A percentile compares a stretch with the other conserved stretches of the same genome.
Conservation (phyloP, 2,888 invertebrate genomes). For the Drosophila antonietae region DNA sequence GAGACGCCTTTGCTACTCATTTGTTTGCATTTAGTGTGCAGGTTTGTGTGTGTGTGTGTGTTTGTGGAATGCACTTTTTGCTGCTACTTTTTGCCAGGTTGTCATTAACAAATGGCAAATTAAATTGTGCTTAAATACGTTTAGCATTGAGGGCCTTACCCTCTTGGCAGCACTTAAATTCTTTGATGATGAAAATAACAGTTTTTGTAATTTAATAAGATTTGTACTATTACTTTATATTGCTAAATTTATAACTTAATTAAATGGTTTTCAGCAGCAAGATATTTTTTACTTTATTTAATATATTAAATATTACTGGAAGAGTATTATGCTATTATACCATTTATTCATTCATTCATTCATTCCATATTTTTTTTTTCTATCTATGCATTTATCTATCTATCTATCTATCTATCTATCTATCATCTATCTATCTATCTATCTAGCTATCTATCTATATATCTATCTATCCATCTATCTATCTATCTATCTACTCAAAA, state of each 20-base stretch:
- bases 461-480: too few species aligned
- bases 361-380: too few species aligned
- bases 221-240: background rate
- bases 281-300: background rate
- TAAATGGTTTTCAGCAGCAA: background rate
- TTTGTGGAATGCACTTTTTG: constrained; percentile 53
- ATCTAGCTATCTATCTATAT: too few species aligned
- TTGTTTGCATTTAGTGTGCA: constrained; percentile 48
- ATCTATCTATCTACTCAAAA: too few species aligned
- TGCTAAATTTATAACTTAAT: background rate
- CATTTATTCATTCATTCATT: too few species aligned
- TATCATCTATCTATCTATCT: too few species aligned
- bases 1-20: constrained; percentile 47
- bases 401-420: too few species aligned
- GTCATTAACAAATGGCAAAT: constrained; percentile 83
- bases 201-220: background rate
- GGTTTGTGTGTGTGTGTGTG: constrained; percentile 24
- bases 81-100: constrained; percentile 54
- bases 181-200: background rate
- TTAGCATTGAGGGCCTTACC: constrained; percentile 4
- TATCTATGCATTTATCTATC: too few species aligned
- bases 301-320: background rate
- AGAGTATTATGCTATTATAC: too few species aligned
- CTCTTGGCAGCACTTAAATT: constrained; percentile 1
- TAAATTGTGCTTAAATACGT: constrained; percentile 75